Evolutionary conservation across 2,888 invertebrate species (phyloP).

Genomic region (Leptodirus hochenwartii): DNA sequence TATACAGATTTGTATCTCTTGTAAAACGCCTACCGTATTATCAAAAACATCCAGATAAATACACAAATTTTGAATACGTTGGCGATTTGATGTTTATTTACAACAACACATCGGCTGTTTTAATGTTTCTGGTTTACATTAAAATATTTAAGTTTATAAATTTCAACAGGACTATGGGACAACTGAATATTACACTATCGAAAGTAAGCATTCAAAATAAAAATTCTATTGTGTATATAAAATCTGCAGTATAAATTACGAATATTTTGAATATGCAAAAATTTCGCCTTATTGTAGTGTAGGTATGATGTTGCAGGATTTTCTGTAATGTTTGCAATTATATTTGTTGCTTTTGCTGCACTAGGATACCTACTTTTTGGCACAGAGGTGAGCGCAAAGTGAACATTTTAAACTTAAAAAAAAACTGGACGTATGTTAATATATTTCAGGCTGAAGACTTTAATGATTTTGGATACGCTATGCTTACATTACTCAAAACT

Average conservation of each 20-base stretch:
- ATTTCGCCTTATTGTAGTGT: conserved; percentile 28
- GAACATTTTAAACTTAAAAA: no score
- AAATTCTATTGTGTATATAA: no score
- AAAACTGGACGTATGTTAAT: no score
- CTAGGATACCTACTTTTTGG: conserved; percentile 57
- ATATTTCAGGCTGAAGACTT: conserved; percentile 35
- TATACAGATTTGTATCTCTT: no score
- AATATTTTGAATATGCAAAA: conserved; percentile 3
- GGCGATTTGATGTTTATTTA: conserved; percentile 37
- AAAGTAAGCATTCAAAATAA: no score
- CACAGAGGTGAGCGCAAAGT: conserved; percentile 33
- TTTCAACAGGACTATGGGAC: conserved; percentile 57
- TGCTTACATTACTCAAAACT: conserved; percentile 52
- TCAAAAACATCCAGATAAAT: not conserved
- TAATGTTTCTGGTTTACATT: conserved; percentile 38
- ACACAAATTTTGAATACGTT: conserved; percentile 18
- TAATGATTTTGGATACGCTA: conserved; percentile 37
- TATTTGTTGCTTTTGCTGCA: conserved; percentile 59
- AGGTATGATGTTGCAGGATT: conserved; percentile 52
- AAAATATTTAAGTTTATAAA: conserved; percentile 63
- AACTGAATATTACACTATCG: conserved; percentile 47
- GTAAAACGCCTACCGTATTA: no score
- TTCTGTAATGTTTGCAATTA: conserved; percentile 57
- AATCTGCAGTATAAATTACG: no score
- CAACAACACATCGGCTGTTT: conserved; percentile 38